These are phyloP conservation scores for Lasioglossum malachurum DNA, from an alignment of 2,888 invertebrate genomes.

Conservation along the genomic window DNA sequence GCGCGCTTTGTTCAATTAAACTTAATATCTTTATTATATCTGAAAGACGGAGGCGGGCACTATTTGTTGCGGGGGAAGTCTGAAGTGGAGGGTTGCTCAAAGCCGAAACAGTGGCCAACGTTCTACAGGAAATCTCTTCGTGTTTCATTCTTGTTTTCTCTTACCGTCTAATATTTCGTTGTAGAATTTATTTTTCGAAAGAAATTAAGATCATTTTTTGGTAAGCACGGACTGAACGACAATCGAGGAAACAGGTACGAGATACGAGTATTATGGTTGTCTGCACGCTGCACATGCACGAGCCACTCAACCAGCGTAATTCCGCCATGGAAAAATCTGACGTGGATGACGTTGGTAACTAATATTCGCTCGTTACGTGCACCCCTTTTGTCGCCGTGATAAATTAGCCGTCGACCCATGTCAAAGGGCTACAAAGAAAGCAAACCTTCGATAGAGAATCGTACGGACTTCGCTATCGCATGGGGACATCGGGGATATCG, in stretches of 20 bases:
- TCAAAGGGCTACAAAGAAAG: slow-evolving; percentile 72
- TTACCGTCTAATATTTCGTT: background rate
- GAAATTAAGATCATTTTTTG: background rate
- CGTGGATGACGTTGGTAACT: slow-evolving; percentile 70
- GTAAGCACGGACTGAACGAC: slow-evolving; percentile 3
- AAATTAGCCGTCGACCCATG: slow-evolving; percentile 74
- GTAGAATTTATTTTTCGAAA: background rate
- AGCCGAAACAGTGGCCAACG: background rate
- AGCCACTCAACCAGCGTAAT: slow-evolving; percentile 43
- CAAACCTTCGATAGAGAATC: slow-evolving; percentile 70
- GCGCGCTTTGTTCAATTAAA: slow-evolving; percentile 78
- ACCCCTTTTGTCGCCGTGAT: slow-evolving; percentile 74
- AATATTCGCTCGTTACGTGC: slow-evolving; percentile 74
- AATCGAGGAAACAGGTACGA: slow-evolving; percentile 23
- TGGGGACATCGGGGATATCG: slow-evolving; percentile 53
- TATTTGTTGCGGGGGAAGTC: slow-evolving; percentile 64
- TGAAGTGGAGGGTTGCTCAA: background rate
- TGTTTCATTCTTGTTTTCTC: background rate
- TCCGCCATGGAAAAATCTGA: slow-evolving; percentile 64
- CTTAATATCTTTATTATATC: slow-evolving; percentile 76
- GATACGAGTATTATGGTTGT: slow-evolving; percentile 23
- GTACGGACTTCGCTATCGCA: slow-evolving; percentile 62
- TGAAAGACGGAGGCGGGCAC: slow-evolving; percentile 54
- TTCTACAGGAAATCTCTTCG: background rate
- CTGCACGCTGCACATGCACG: slow-evolving; percentile 8